Conservation (phyloP, 2,797 vertebrate genomes). For the Falco novaeseelandiae region DNA sequence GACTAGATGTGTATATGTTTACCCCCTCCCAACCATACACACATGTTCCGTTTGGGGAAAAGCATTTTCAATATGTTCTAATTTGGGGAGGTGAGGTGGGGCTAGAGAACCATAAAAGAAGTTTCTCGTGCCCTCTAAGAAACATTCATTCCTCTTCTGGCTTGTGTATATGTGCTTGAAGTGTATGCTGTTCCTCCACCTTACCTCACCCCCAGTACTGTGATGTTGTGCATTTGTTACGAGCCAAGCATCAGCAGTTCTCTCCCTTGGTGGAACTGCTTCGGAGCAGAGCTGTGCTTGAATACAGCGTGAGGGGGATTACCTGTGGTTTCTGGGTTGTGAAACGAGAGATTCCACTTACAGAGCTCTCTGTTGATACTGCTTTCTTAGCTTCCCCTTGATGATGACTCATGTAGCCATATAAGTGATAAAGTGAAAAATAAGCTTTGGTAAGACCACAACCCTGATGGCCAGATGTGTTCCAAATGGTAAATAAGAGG, state of each 20-base stretch:
- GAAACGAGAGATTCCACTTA: background rate
- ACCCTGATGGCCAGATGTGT: background rate
- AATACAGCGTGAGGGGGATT: background rate
- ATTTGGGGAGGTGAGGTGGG: background rate
- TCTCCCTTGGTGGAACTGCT: background rate
- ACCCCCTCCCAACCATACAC: background rate
- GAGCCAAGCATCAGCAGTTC: background rate
- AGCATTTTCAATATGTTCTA: background rate
- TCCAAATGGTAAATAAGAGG: background rate
- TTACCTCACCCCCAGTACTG: background rate
- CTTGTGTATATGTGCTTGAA: background rate
- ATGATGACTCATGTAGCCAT: background rate
- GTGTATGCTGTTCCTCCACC: background rate
- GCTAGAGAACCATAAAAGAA: background rate
- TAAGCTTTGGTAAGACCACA: background rate
- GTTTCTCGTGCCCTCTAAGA: background rate
- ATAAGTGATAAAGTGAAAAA: conserved; percentile 10
- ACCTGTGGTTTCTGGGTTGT: conserved; percentile 2
- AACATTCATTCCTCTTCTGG: background rate
- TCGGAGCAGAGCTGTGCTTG: background rate
- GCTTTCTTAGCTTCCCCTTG: conserved; percentile 4
- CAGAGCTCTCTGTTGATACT: background rate
- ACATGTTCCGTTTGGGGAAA: background rate
- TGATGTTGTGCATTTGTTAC: background rate
- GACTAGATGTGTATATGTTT: background rate